These are phyloP conservation scores for Orthonyx spaldingii DNA, from an alignment of 2,113 vertebrate species.

Conservation along the genomic window DNA sequence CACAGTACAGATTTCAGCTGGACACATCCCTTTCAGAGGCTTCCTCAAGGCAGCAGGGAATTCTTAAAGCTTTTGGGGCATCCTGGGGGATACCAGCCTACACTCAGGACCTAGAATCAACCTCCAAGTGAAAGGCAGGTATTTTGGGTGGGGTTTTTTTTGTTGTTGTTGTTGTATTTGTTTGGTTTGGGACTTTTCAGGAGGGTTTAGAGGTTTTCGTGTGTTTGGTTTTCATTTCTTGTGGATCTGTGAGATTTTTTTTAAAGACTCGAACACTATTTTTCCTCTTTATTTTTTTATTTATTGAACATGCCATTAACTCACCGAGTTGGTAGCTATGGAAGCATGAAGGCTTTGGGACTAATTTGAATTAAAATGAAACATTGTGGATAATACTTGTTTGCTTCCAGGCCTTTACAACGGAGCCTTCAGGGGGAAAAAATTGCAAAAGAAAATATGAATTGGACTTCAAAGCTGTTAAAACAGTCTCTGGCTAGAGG, in stretches of 20 bases:
- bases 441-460: background rate
- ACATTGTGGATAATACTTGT: background rate
- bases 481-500: background rate
- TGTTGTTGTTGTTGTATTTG: background rate
- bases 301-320: background rate
- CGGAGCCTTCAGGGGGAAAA: background rate
- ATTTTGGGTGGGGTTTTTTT: no score
- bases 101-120: background rate
- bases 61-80: background rate
- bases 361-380: conserved; percentile 39
- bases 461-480: background rate
- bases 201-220: background rate
- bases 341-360: background rate
- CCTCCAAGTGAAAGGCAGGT: background rate
- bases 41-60: background rate
- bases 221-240: background rate
- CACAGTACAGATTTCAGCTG: background rate
- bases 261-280: background rate
- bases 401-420: background rate
- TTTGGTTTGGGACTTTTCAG: background rate
- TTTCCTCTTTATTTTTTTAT: background rate
- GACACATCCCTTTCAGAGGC: background rate
- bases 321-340: background rate
- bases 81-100: background rate
- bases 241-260: background rate